Evolutionary conservation across 2,888 invertebrate species (phyloP), one percentile per base, ranked within the genome.

Genomic region (Mystacides longicornis): DNA sequence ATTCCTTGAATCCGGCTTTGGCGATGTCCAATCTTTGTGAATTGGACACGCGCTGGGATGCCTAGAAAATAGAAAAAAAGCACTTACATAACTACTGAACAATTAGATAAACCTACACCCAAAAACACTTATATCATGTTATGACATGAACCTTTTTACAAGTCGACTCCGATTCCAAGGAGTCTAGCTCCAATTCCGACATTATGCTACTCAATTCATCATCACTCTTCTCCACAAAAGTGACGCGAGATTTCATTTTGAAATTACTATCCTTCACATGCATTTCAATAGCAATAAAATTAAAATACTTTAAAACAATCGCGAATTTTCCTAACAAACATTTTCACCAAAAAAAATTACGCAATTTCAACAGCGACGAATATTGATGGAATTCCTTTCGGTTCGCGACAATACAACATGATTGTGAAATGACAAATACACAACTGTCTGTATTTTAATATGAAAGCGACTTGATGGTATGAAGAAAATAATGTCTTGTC

Each of bases 21-120:
- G 68, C 68, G 52, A 73, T 67, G 62, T 72, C 71, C 62, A 73
- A 62, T 52, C 65, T 67, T 51, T 65, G 68, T n/a, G 65, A 66
- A 56, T 63, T 66, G 19, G 56, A 56, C 46, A 48, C 59, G 50
- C 57, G 56, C 43, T 62, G 62, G 45, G 57, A 61, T 45, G 63
- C 59, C 62, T 62, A 55, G 63, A 64, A 33, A 54, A 21, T 14
- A 33, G 19, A 14, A 43, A 54, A 49, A 53, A 9, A 37, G 5
- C 11, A 11, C 7, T 11, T 7, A 7, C 11, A 27, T 31, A 42
- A 3, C 42, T 16, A 27, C 11, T 27, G 21, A 46, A 46, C 14
- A 18, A 21, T 21, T 48, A 48, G 20, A 18, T 48, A 19, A 50
- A 27, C 11, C 5, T 27, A 27, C 27, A 27, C 27, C 5, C 11